Percentiles rank a stretch among this genome's conserved stretches.
Conservation (phyloP, 2,888 invertebrate genomes). For the Trachelus tabidus region DNA sequence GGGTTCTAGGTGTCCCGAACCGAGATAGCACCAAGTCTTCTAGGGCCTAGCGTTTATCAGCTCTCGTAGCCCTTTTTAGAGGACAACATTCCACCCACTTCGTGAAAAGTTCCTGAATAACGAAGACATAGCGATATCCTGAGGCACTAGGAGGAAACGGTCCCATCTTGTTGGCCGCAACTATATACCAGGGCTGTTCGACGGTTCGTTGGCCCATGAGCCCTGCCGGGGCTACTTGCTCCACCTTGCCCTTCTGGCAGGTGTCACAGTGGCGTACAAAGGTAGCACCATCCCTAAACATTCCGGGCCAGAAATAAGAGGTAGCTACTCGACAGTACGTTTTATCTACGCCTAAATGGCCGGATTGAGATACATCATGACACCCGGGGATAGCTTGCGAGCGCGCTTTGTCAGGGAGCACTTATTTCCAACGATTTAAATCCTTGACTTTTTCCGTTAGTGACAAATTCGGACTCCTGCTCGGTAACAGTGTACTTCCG, state of each 20-base stretch:
- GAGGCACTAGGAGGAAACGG: slow-evolving; percentile 28
- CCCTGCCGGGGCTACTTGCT: slow-evolving; percentile 30
- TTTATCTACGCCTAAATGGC: slow-evolving; percentile 36
- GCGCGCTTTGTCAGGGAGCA: background rate
- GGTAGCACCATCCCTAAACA: slow-evolving; percentile 27
- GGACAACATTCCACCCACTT: slow-evolving; percentile 22
- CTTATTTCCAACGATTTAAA: slow-evolving; percentile 5
- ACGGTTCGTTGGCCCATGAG: slow-evolving; percentile 31
- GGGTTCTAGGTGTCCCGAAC: too few species aligned
- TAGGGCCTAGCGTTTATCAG: background rate
- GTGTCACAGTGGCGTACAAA: slow-evolving; percentile 36
- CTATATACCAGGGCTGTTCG: slow-evolving; percentile 25
- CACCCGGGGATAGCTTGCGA: background rate
- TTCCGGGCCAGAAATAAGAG: slow-evolving; percentile 37
- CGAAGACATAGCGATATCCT: slow-evolving; percentile 26
- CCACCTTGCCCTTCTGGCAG: slow-evolving; percentile 36
- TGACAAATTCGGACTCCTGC: background rate
- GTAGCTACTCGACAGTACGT: slow-evolving; percentile 21
- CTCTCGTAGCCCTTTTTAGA: background rate
- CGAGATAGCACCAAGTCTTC: slow-evolving; percentile 26
- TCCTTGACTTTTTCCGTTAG: background rate
- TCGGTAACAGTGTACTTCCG: too few species aligned
- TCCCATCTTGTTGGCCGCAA: slow-evolving; percentile 29
- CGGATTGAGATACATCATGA: slow-evolving; percentile 38
- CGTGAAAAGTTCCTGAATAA: slow-evolving; percentile 30